Base-by-base conservation (phyloP, 1,140 invertebrate genomes). In the Caenorhabditis tropicalis region DNA sequence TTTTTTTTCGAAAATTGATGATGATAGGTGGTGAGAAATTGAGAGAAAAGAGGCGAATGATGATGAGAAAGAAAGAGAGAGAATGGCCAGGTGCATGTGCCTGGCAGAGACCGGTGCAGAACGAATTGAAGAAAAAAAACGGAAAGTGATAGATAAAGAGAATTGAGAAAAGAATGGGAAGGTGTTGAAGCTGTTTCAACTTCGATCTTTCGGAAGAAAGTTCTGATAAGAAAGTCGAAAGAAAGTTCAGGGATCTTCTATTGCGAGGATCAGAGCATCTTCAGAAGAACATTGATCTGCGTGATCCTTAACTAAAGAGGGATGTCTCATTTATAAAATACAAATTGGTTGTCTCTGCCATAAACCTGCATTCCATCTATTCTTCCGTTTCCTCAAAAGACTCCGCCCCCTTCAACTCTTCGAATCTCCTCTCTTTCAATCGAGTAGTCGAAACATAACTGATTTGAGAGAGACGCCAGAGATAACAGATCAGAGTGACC, bases 51-150 rank as follows among this genome's bases (percentile, higher is more conserved):
- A n/a, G 58, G 58, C 9, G 24, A 56, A 56, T 56, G 53, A 56
- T 56, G 53, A 56, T 51, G 49, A 51, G 16, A 6, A 24, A 27
- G 31, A 36, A 15, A 36, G 31, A 65, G 36, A 74, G 65, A 27
- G 65, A 74, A 74, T 74, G 65, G 36, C 65, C 65, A 74, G 65
- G 65, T 74, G 65, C 65, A 36, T 74, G 65, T 74, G 65, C 65
- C 65, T 12, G 65, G 65, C 36, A 74, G 65, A 74, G 65, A 74
- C 65, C 65, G 65, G 65, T 74, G 65, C 65, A 43, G 65, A 74
- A 74, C 65, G 65, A 74, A 46, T 24, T 43, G 65, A 43, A 27
- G 24, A 74, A 74, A 74, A 65, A 74, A 74, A 43, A 74, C 36
- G 65, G 65, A 74, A 74, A 74, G 65, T 74, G 65, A 74, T 74